These are phyloP conservation scores for Drosophila teissieri DNA, from an alignment of 1,140 invertebrate species.

Conservation along the genomic window DNA sequence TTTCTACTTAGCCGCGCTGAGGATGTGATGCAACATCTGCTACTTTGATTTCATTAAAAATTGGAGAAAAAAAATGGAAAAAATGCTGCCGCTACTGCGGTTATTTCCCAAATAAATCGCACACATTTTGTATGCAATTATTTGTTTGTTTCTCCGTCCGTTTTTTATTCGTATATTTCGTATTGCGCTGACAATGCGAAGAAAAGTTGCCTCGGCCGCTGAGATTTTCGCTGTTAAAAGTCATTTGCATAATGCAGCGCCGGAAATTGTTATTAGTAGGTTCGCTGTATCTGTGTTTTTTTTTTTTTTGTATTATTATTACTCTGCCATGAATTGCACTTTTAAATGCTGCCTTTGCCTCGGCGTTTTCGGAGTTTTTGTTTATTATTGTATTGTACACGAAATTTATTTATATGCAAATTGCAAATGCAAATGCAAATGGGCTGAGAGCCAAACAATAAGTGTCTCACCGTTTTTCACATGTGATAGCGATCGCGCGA, in stretches of 20 bases:
- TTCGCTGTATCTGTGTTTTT: constrained; percentile 40
- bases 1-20: constrained; percentile 75
- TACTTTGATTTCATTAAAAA: constrained; percentile 77
- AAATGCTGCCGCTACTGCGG: constrained; percentile 42
- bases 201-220: constrained; percentile 59
- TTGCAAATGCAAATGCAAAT: constrained; percentile 54
- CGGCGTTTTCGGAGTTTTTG: constrained; percentile 46
- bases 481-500: constrained; percentile 65
- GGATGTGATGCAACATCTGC: constrained; percentile 72
- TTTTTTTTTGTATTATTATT: constrained; percentile 31
- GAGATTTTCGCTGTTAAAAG: constrained; percentile 69
- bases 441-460: constrained; percentile 62
- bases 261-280: constrained; percentile 80
- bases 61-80: constrained; percentile 36
- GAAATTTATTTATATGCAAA: constrained; percentile 80
- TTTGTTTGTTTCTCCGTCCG: constrained; percentile 51
- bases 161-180: constrained; percentile 15
- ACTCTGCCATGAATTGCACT: constrained; percentile 70
- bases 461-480: constrained; percentile 67
- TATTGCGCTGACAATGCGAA: constrained; percentile 66
- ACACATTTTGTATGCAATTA: constrained; percentile 81
- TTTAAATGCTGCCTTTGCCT: constrained; percentile 77
- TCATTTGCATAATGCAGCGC: constrained; percentile 79
- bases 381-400: constrained; percentile 54
- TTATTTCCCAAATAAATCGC: constrained; percentile 81